These are phyloP conservation scores for Eunapius fragilis DNA, from an alignment of 37 sponge, comb jelly and placozoan species.

Conservation along the genomic window DNA sequence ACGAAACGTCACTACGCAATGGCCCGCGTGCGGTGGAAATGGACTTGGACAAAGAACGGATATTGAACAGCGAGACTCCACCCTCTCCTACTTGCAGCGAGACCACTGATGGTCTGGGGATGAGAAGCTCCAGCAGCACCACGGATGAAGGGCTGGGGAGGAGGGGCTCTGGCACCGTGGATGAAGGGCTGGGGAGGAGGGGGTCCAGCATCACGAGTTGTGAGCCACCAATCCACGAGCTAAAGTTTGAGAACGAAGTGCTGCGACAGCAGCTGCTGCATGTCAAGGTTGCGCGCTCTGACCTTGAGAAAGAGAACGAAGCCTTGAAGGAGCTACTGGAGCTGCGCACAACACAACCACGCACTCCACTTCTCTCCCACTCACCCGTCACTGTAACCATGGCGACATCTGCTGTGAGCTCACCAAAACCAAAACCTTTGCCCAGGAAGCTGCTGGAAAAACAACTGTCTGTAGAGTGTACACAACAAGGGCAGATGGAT, in stretches of 20 bases:
- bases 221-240: neutral
- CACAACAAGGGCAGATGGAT: neutral
- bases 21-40: neutral
- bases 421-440: neutral
- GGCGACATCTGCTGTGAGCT: neutral
- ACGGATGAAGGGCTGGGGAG: neutral
- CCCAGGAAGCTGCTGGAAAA: neutral
- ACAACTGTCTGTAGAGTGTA: neutral
- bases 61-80: neutral
- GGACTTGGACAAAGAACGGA: neutral
- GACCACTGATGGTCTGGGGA: neutral
- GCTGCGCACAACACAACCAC: neutral
- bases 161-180: neutral
- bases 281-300: neutral
- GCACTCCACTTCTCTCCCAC: neutral
- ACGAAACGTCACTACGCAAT: neutral
- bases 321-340: neutral
- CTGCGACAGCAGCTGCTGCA: constrained; percentile 9
- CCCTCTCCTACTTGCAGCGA: neutral
- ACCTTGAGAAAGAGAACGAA: neutral
- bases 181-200: neutral
- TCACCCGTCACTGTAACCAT: neutral
- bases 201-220: neutral
- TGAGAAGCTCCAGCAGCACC: neutral
- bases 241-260: constrained; percentile 36